Evolutionary conservation across 2,797 vertebrate genomes (phyloP).

Genomic region (Pterois miles): DNA sequence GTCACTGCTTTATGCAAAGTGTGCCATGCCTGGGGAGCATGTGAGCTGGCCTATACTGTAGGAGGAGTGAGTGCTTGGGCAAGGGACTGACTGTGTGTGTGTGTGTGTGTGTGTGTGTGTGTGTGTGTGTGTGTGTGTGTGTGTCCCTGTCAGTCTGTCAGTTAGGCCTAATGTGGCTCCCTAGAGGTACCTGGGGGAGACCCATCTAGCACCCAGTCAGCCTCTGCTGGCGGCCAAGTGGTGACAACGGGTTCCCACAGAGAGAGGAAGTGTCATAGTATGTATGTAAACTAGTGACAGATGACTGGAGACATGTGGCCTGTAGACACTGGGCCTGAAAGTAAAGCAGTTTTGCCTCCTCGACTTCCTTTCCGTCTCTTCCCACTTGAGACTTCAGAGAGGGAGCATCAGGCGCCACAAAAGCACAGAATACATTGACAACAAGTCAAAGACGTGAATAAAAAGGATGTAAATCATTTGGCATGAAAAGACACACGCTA

Average conservation of each 20-base stretch:
- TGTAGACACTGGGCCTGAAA: conserved; percentile 80
- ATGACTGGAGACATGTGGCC: conserved; percentile 86
- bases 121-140: conserved; percentile 31
- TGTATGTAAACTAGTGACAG: conserved; percentile 88
- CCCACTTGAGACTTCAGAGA: conserved; percentile 72
- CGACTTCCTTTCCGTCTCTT: conserved; percentile 57
- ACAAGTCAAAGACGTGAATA: conserved; percentile 79
- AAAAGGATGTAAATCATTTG: conserved; percentile 81
- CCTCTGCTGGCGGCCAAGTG: conserved; percentile 82
- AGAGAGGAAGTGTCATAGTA: conserved; percentile 86
- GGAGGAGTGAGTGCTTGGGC: conserved; percentile 65
- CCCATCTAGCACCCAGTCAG: conserved; percentile 83
- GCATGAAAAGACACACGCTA: conserved; percentile 74
- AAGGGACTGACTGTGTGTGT: conserved; percentile 37
- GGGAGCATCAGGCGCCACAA: conserved; percentile 59
- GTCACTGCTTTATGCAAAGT: conserved; percentile 83
- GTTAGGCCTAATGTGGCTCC: conserved; percentile 83
- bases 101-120: conserved; percentile 16
- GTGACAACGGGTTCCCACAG: conserved; percentile 85
- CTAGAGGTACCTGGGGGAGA: conserved; percentile 87
- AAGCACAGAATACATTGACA: conserved; percentile 72
- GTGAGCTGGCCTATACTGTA: conserved; percentile 70
- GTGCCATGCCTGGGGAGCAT: conserved; percentile 79
- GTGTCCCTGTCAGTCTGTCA: conserved; percentile 87
- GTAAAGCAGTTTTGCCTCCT: conserved; percentile 77